Percentiles rank a stretch among this genome's conserved stretches.
Evolutionary conservation across 2,113 vertebrate species (phyloP).

Genomic region (Barnardius zonarius): DNA sequence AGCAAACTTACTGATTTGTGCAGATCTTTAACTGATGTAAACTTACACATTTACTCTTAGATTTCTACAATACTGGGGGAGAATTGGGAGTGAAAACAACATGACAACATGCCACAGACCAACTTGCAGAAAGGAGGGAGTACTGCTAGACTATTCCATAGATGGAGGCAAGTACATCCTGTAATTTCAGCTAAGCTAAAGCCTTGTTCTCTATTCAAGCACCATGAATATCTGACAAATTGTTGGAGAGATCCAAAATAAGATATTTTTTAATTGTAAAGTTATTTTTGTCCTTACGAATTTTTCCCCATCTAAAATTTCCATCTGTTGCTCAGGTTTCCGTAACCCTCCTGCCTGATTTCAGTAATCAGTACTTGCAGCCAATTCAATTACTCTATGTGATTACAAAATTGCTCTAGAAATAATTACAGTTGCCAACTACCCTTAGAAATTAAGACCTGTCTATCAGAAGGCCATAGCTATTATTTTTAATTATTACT

Average conservation of each 20-base stretch:
- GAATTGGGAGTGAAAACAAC: conserved; percentile 95
- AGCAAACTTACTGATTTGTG: neutral
- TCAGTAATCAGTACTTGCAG: neutral
- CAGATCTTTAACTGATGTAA: neutral
- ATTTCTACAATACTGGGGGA: conserved; percentile 98
- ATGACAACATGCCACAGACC: conserved; percentile 94
- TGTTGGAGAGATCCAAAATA: neutral
- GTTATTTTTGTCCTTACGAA: neutral
- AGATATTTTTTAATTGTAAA: neutral
- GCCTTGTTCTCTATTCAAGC: neutral
- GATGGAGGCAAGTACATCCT: conserved; percentile 84
- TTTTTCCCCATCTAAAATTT: neutral
- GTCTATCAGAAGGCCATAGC: neutral
- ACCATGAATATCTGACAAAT: neutral
- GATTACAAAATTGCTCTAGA: neutral
- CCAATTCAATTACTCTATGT: neutral
- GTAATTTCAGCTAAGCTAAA: neutral
- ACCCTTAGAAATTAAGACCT: neutral
- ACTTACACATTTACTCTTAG: conserved; percentile 63
- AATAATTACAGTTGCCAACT: neutral
- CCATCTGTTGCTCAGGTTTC: neutral
- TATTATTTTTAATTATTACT: neutral
- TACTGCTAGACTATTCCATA: conserved; percentile 91
- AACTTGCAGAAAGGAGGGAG: conserved; percentile 93
- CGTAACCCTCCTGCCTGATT: neutral